Percentiles rank a stretch among this genome's conserved stretches.
phyloP scores from a whole-genome alignment of 2,113 vertebrate genomes.

The Macquaria ambigua region DNA sequence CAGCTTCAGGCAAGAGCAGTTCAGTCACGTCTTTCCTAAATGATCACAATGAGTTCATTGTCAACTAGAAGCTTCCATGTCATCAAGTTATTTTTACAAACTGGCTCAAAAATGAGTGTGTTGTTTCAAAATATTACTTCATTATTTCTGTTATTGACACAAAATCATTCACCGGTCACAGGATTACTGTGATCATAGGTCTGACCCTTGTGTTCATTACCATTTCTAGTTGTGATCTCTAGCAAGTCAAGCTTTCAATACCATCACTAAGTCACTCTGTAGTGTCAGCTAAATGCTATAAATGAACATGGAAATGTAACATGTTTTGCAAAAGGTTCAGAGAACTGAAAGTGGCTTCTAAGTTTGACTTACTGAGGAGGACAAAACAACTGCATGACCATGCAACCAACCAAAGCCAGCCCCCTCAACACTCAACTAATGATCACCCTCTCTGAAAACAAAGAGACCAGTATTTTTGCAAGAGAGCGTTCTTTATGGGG shows the following conservation, averaged over 20 bases:
- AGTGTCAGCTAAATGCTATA: background rate
- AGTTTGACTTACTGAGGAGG: background rate
- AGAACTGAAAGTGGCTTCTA: constrained; percentile 15
- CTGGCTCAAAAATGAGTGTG: background rate
- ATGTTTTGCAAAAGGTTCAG: background rate
- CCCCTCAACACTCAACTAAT: constrained; percentile 1
- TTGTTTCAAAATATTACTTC: background rate
- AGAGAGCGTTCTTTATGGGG: constrained; percentile 11
- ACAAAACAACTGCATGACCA: constrained; percentile 11
- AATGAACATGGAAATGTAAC: background rate
- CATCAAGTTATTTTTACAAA: background rate
- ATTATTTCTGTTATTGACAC: background rate
- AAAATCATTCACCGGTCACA: background rate
- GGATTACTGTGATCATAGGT: background rate
- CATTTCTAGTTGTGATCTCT: background rate
- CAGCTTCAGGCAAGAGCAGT: constrained; percentile 3
- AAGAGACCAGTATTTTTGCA: constrained; percentile 49
- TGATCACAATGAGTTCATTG: constrained; percentile 35
- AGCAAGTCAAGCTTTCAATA: background rate
- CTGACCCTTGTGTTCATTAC: background rate
- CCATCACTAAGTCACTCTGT: background rate
- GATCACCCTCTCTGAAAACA: constrained; percentile 41
- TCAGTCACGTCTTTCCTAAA: constrained; percentile 20
- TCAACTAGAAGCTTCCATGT: constrained; percentile 1
- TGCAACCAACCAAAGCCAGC: background rate